Conservation (phyloP, 2,797 vertebrate genomes). For the Cephalopachus bancanus region DNA sequence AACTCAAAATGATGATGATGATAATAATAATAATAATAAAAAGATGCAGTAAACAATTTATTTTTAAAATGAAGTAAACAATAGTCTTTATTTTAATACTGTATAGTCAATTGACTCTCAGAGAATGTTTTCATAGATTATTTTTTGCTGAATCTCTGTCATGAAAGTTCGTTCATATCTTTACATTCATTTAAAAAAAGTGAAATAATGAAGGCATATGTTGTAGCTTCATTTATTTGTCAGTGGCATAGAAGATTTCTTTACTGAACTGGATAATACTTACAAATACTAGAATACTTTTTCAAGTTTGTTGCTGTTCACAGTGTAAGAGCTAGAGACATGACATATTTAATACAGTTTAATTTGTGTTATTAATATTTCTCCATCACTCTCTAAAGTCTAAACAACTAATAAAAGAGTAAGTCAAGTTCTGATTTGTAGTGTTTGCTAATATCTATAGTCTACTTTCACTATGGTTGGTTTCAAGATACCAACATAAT, state of each 20-base stretch:
- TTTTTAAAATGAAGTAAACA: background rate
- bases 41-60: background rate
- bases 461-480: background rate
- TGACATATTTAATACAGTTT: background rate
- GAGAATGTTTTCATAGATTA: background rate
- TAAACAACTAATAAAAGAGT: background rate
- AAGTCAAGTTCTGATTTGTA: background rate
- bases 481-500: background rate
- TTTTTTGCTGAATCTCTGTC: background rate
- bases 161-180: background rate
- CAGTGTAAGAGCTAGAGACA: background rate
- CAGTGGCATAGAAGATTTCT: background rate
- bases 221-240: background rate
- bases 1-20: no score
- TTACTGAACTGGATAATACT: background rate
- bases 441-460: background rate
- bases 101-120: background rate
- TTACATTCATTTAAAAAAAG: background rate
- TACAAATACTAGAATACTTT: background rate
- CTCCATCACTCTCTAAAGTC: background rate
- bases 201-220: background rate
- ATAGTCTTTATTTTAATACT: background rate
- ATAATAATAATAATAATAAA: background rate
- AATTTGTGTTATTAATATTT: background rate
- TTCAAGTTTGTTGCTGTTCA: background rate